Conservation (phyloP, 2,113 vertebrate species). For the Glaucomys volans region DNA sequence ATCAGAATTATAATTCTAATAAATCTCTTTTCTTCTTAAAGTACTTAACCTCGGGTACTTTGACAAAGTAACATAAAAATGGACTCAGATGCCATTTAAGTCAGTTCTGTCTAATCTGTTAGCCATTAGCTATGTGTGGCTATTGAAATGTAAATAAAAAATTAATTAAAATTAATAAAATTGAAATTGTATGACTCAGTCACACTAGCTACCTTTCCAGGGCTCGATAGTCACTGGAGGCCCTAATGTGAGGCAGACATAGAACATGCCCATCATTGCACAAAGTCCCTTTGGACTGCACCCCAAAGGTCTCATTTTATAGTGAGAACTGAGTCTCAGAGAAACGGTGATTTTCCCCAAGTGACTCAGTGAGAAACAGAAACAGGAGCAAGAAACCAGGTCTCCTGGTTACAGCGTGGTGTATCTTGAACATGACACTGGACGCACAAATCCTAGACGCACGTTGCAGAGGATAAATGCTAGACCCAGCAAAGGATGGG, state of each 20-base stretch:
- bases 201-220: background rate
- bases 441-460: constrained; percentile 34
- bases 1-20: background rate
- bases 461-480: background rate
- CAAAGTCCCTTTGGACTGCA: background rate
- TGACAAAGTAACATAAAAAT: background rate
- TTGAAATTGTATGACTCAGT: background rate
- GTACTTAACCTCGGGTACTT: background rate
- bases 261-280: background rate
- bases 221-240: background rate
- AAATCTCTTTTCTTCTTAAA: background rate
- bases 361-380: background rate
- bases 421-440: background rate
- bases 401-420: background rate
- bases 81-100: background rate
- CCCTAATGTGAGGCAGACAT: background rate
- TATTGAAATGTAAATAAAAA: background rate
- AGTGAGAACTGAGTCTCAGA: background rate
- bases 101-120: background rate
- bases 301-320: background rate
- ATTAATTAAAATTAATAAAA: constrained; percentile 2
- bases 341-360: background rate
- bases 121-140: background rate
- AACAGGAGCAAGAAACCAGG: background rate
- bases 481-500: background rate